Evolutionary conservation across 2,888 invertebrate species (phyloP).

Genomic region (Oligia latruncula): DNA sequence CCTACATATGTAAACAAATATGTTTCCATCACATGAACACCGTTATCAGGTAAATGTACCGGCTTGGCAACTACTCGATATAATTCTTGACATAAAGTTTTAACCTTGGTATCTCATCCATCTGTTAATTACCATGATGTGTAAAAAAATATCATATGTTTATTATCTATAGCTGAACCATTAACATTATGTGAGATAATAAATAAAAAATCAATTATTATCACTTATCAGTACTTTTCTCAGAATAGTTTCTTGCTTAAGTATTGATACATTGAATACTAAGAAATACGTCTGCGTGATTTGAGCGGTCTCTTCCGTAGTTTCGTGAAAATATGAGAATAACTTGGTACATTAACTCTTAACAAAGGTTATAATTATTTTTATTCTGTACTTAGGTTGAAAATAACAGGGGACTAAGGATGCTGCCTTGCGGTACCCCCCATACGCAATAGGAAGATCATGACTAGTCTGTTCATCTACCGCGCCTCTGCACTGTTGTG

Average conservation of each 20-base stretch:
- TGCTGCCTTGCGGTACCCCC: slow-evolving; percentile 11
- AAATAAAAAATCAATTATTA: slow-evolving; percentile 22
- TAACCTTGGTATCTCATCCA: slow-evolving; percentile 29
- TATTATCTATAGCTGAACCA: slow-evolving; percentile 15
- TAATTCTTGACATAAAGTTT: slow-evolving; percentile 8
- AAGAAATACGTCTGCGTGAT: background rate
- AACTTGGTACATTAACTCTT: background rate
- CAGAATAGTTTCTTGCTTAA: background rate
- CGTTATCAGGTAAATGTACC: slow-evolving; percentile 18
- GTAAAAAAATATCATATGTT: slow-evolving; percentile 11
- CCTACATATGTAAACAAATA: slow-evolving; percentile 10
- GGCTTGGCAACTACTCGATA: slow-evolving; percentile 14
- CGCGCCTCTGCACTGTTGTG: background rate
- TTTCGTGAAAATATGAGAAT: background rate
- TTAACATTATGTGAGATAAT: slow-evolving; percentile 24
- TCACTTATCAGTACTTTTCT: slow-evolving; percentile 17
- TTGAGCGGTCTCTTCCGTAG: background rate
- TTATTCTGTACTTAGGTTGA: background rate
- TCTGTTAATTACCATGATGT: slow-evolving; percentile 9
- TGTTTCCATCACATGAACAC: slow-evolving; percentile 28
- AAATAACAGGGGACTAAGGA: background rate
- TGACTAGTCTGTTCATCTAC: background rate
- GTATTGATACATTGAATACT: background rate
- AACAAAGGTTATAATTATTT: background rate
- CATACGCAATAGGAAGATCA: too few species aligned